Base-by-base conservation (phyloP, 2,888 invertebrate species). In the Penaeus monodon region DNA sequence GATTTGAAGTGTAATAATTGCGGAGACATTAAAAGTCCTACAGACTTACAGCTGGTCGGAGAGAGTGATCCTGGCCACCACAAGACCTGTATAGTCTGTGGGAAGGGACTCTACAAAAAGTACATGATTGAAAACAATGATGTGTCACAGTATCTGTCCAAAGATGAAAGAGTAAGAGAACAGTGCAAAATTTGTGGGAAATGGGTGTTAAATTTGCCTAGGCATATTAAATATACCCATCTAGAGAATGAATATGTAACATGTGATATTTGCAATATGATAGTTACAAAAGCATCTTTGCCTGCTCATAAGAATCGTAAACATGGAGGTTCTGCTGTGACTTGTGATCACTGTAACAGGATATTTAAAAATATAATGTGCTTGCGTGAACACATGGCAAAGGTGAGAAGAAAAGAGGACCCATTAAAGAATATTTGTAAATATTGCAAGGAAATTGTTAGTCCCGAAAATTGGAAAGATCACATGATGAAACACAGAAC, bases 141-240 rank as follows among this genome's bases (percentile, higher is more conserved):
- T 57, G 14, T 64, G 22, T 33, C 66, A 73, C 24, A 76, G 78
- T 57, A 83, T 24, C 85, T 38, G 65, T 63, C 73, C 7, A 87
- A 87, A 82, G 20, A 20, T 63, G 86, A 87, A 17, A 78, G 68
- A 79, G 79, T 29, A 33, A 88, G 88, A 70, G 85, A 88, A 49
- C 85, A 85, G 20, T 88, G 88, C 64, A 88, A 85, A 74, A 33
- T 85, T 33, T 88, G 88, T 85, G 88, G 88, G 27, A 88, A 88
- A 24, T 83, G 44, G 64, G 88, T 88, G 2, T 49, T 85, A 3
- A 81, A 88, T 77, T 57, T 88, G 38, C 8, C 74, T 44, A 82
- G 85, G 27, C 88, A 88, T 27, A 68, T 88, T 10, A 85, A 74
- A 65, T 49, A 65, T 20, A 81, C 85, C 8, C 88, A 88, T 70